Percentiles rank a stretch among this genome's conserved stretches.
phyloP scores from a whole-genome alignment of 2,888 invertebrate species.

The Gandaritis pyraliata region DNA sequence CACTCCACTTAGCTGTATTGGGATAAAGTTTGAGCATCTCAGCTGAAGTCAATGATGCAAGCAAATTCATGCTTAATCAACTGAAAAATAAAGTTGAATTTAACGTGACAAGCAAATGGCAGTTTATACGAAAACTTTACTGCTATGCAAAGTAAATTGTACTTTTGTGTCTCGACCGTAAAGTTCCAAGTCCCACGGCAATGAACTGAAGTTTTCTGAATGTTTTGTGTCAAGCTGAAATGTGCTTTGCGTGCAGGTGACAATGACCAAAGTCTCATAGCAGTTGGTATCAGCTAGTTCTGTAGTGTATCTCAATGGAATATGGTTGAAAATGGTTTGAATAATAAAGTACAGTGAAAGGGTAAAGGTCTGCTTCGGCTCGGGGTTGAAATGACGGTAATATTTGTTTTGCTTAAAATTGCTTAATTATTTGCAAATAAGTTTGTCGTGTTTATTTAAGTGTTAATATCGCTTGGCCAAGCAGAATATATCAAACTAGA shows the following conservation, averaged over 20 bases:
- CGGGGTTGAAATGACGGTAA: not conserved
- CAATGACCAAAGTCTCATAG: not conserved
- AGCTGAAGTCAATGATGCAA: conserved; percentile 15
- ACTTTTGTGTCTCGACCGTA: conserved; percentile 2
- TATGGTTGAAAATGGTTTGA: conserved; percentile 17
- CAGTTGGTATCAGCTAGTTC: not conserved
- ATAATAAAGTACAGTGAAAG: conserved; percentile 9
- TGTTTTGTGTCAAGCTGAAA: not conserved
- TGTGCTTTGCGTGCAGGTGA: not conserved
- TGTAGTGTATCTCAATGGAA: conserved; percentile 12
- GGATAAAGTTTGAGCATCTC: conserved; percentile 11
- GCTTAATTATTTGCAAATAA: not conserved
- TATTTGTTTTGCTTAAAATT: not conserved
- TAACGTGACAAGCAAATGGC: conserved; percentile 17
- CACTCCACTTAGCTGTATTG: conserved; percentile 5
- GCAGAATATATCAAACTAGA: too few relatives aligned
- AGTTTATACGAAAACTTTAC: conserved; percentile 9
- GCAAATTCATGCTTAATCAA: conserved; percentile 13
- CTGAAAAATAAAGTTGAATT: conserved; percentile 21
- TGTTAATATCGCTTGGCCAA: not conserved
- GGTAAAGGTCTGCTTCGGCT: not conserved
- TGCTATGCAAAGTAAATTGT: conserved; percentile 10
- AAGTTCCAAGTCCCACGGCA: not conserved
- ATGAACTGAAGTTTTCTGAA: not conserved
- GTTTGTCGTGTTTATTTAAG: not conserved